Evolutionary conservation across 2,797 vertebrate genomes (phyloP), one percentile per base, ranked within the genome.

Genomic region (Anabas testudineus): DNA sequence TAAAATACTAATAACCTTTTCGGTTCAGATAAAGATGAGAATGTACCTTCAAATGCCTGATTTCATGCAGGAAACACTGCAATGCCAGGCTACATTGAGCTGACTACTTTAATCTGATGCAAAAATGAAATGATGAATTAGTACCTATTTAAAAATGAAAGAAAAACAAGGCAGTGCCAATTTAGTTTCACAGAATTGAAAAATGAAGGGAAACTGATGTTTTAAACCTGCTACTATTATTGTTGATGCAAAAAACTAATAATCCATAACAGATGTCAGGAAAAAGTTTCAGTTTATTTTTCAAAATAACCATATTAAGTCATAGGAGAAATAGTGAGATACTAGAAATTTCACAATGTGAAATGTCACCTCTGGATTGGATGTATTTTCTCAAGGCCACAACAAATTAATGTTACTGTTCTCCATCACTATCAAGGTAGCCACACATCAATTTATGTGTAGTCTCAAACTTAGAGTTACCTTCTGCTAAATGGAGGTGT

Each of bases 41-140:
- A 13, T 36, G 1, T 7, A 58, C 28, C 14, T 18, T 58, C 24
- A 58, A 62, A 55, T 48, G 16, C 34, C 21, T 37, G 7, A 58
- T 21, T 62, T 19, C 37, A 71, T 39, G 26, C 37, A 56, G 8
- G 15, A 64, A 49, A 46, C 24, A 73, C 34, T 28, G 53, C 15
- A 16, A 52, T 15, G 18, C 10, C 2, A 5, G 18, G 47, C 32
- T 51, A 24, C 41, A 67, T 36, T 57, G 5, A 42, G 56, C 15
- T 0, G 0, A 34, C 24, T 37, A 32, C 30, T 79, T 55, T 13
- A 59, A 34, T 39, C 36, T 30, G 5, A 43, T 0, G 3, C 7
- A 43, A 13, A 2, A n/a, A 56, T 39, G 7, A 22, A 22, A 34
- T 51, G 14, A 45, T 48, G 28, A 32, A 47, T 1, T 10, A 22